Evolutionary conservation across 2,888 invertebrate genomes (phyloP).

Genomic region (Aspidapion aeneum): DNA sequence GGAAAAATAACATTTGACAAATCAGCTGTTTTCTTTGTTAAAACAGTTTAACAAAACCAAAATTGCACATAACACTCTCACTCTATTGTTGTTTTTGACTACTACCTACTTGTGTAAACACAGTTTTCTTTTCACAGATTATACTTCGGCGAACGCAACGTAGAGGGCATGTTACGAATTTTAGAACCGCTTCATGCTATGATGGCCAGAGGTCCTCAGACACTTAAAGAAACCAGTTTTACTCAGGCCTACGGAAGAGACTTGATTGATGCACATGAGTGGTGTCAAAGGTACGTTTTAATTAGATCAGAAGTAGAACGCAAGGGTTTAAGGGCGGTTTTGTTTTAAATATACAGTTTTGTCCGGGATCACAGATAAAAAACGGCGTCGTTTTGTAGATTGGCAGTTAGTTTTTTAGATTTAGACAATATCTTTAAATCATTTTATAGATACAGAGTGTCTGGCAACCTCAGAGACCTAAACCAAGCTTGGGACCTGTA

Average conservation of each 20-base stretch:
- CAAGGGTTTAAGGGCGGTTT: too few species aligned
- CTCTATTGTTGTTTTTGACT: too few species aligned
- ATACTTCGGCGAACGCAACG: conserved; percentile 95
- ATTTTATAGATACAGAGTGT: conserved; percentile 48
- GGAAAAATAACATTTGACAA: too few species aligned
- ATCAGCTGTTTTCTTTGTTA: not conserved
- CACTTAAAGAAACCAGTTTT: conserved; percentile 95
- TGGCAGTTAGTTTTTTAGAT: too few species aligned
- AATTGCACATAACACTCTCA: too few species aligned
- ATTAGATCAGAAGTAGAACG: too few species aligned
- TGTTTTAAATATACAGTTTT: too few species aligned
- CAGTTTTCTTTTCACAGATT: conserved; percentile 56
- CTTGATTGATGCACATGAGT: conserved; percentile 90
- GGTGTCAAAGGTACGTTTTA: conserved; percentile 89
- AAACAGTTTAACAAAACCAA: too few species aligned
- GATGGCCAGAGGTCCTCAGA: conserved; percentile 92
- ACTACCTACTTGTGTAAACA: too few species aligned
- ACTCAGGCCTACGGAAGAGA: conserved; percentile 95
- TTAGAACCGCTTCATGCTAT: conserved; percentile 92
- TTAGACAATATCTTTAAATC: too few species aligned
- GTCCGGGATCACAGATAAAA: too few species aligned
- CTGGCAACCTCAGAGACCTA: conserved; percentile 84
- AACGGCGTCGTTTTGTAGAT: too few species aligned
- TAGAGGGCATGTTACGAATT: conserved; percentile 94
- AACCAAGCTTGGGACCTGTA: conserved; percentile 99